A percentile compares a stretch with the other conserved stretches of the same genome.
Evolutionary conservation across 2,113 vertebrate genomes (phyloP).

Genomic region (Myotis brandtii): DNA sequence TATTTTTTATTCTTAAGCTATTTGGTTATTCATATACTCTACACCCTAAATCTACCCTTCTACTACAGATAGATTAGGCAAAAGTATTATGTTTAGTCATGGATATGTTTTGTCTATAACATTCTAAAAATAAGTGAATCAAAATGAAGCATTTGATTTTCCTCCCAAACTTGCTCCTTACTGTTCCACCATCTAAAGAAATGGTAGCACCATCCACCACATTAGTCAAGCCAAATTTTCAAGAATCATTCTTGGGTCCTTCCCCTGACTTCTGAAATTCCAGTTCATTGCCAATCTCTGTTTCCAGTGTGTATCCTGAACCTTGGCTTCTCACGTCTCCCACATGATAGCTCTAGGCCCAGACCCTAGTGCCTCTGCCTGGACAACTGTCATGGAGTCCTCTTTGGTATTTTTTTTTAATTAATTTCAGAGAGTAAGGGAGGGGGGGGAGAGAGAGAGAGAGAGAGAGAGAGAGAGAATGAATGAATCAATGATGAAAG

Average conservation of each 20-base stretch:
- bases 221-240: not conserved
- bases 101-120: not conserved
- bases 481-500: too few relatives aligned
- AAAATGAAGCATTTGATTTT: constrained; percentile 29
- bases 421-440: too few relatives aligned
- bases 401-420: not conserved
- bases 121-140: constrained; percentile 43
- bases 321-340: not conserved
- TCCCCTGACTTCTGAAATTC: not conserved
- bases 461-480: too few relatives aligned
- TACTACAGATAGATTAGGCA: not conserved
- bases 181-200: not conserved
- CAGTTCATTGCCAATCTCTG: not conserved
- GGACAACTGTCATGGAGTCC: not conserved
- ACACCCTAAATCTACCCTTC: not conserved
- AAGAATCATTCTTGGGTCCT: not conserved
- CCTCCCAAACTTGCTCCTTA: not conserved
- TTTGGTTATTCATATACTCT: not conserved
- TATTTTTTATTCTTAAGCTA: not conserved
- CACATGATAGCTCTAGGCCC: too few relatives aligned
- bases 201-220: not conserved
- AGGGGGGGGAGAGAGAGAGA: too few relatives aligned
- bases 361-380: rapidly evolving
- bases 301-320: not conserved
- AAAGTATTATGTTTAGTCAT: not conserved